Conservation (phyloP, 2,888 invertebrate species). For the Rugalucina vietnamica region DNA sequence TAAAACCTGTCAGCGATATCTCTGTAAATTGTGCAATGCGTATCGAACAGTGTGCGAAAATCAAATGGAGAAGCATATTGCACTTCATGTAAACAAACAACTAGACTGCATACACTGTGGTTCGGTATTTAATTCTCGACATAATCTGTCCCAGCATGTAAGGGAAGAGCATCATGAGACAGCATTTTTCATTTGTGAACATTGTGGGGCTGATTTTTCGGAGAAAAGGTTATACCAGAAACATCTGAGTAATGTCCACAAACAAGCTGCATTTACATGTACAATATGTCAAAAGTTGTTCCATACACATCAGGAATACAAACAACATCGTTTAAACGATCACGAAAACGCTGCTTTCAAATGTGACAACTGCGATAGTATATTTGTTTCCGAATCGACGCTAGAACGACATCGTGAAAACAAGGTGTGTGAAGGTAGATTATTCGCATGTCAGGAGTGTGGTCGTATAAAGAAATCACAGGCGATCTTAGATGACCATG, state of each 20-base stretch:
- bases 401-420: neutral
- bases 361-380: slow-evolving; percentile 27
- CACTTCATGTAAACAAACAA: slow-evolving; percentile 26
- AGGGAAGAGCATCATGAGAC: neutral
- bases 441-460: slow-evolving; percentile 4
- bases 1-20: neutral
- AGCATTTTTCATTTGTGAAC: neutral
- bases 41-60: slow-evolving; percentile 5
- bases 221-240: neutral
- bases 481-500: neutral
- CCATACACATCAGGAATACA: neutral
- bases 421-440: neutral
- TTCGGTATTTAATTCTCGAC: neutral
- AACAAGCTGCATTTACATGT: neutral
- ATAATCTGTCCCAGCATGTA: neutral
- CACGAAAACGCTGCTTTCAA: neutral
- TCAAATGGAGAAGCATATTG: slow-evolving; percentile 25
- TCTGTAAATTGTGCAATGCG: slow-evolving; percentile 17
- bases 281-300: neutral
- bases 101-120: neutral
- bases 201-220: neutral
- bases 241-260: slow-evolving; percentile 12
- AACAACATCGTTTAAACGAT: neutral
- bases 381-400: neutral
- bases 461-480: neutral